Conservation (phyloP, 2,797 vertebrate species). For the Astyanax mexicanus region DNA sequence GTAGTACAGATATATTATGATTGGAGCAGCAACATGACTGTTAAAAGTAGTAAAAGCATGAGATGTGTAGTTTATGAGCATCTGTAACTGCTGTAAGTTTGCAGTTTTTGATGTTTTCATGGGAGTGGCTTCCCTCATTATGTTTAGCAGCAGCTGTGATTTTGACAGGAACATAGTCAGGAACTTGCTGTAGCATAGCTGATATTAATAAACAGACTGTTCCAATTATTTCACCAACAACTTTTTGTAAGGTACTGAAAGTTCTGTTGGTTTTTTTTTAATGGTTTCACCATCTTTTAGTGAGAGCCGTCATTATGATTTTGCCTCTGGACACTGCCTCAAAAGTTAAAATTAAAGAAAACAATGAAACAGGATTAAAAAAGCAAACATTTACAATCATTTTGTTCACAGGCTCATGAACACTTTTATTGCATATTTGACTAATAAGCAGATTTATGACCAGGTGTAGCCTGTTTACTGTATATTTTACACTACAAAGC, state of each 20-base stretch:
- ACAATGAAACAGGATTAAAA: too few relatives aligned
- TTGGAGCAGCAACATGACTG: not conserved
- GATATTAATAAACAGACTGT: not conserved
- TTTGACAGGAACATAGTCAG: constrained; percentile 12
- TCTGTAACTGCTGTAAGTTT: constrained; percentile 9
- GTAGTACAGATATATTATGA: not conserved
- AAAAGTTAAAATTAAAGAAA: too few relatives aligned
- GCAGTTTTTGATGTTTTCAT: not conserved
- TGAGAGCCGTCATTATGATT: not conserved
- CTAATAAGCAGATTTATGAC: too few relatives aligned
- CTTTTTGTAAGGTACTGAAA: not conserved
- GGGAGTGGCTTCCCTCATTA: constrained; percentile 7
- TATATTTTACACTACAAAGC: too few relatives aligned
- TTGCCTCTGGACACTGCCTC: too few relatives aligned
- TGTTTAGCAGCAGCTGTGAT: constrained; percentile 25
- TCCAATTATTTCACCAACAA: not conserved
- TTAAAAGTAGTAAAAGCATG: not conserved
- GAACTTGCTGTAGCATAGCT: not conserved
- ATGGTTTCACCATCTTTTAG: not conserved
- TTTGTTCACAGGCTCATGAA: too few relatives aligned
- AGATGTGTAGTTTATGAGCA: not conserved
- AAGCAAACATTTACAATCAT: too few relatives aligned
- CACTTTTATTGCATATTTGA: too few relatives aligned
- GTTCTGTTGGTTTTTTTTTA: not conserved
- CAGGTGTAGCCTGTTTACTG: too few relatives aligned